Evolutionary conservation across 2,888 invertebrate genomes (phyloP), one percentile per base, ranked within the genome.

Genomic region (Mylabris sibirica): DNA sequence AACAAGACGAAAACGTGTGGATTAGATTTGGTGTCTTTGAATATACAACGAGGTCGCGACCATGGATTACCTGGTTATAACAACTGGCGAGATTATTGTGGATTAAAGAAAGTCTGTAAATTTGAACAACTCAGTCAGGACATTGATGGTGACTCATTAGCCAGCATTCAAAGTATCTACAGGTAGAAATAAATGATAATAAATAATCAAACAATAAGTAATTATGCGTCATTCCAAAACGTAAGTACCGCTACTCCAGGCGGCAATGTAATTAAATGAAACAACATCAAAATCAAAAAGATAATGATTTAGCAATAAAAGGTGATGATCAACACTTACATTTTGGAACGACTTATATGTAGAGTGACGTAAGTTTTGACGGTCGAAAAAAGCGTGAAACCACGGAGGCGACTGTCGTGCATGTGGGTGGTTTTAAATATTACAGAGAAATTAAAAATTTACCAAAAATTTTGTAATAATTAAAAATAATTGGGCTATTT

Each of bases 31-130:
- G 94, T 95, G 0, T 93, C 96, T 0, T 86, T 96, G 71, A 95
- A 96, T 84, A 94, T 97, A 77, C 96, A 97, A 84, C 89, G 96
- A 41, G 96, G 96, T 0, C 85, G 96, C 0, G 96, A 97, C 86
- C 96, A 96, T 82, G 96, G 96, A 0, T 85, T 97, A 67, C 92
- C 94, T 0, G 85, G 92, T 0, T 97, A 96, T 84, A 89, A 90
- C 0, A 87, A 87, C 38, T 96, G 93, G 91, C 86, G 96, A 62
- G 87, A 90, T 66, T 89, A 91, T 79, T 97, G 97, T 77, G 91
- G 92, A 0, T 85, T 96, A 59, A 82, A 87, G 0, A 84, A 87
- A 20, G 89, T 90, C 0, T 85, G 79, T 38, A 88, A 84, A 61
- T 95, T 94, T 84, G 85, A 87, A 0, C 91, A 94, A 44, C 71